Conservation (phyloP, 2,888 invertebrate species). For the Megamerina dolium region DNA sequence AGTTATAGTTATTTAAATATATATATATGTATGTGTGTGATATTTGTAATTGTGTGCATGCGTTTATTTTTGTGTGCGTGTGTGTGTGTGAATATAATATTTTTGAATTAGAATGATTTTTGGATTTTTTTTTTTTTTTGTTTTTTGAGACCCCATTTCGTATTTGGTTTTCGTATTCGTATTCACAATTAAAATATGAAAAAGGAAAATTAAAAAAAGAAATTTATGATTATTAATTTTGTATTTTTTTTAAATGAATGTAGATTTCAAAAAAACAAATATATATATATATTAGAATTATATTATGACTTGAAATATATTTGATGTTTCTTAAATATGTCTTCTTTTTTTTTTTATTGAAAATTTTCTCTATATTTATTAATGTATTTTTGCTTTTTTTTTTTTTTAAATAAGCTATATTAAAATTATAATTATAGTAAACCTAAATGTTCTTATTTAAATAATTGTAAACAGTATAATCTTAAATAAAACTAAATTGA, state of each 20-base stretch:
- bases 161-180: conserved; percentile 44
- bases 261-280: conserved; percentile 8
- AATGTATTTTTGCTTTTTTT: no score
- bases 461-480: no score
- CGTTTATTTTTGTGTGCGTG: conserved; percentile 2
- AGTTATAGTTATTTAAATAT: no score
- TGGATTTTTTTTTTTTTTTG: conserved; percentile 23
- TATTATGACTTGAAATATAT: no score
- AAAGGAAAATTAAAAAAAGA: conserved; percentile 47
- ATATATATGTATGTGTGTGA: no score
- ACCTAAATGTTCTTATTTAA: no score
- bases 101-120: conserved; percentile 13
- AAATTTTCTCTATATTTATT: conserved; percentile 1
- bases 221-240: conserved; percentile 44
- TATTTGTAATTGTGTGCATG: conserved; percentile 2
- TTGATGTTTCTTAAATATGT: no score
- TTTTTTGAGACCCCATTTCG: conserved; percentile 44
- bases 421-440: no score
- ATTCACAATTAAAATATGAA: conserved; percentile 47
- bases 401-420: no score
- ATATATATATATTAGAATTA: no score
- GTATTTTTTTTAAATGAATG: conserved; percentile 11
- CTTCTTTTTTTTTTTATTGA: conserved; percentile 1
- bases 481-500: no score
- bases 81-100: conserved; percentile 12